These are phyloP conservation scores for Apteryx owenii DNA, from an alignment of 2,113 vertebrate genomes.

Conservation along the genomic window DNA sequence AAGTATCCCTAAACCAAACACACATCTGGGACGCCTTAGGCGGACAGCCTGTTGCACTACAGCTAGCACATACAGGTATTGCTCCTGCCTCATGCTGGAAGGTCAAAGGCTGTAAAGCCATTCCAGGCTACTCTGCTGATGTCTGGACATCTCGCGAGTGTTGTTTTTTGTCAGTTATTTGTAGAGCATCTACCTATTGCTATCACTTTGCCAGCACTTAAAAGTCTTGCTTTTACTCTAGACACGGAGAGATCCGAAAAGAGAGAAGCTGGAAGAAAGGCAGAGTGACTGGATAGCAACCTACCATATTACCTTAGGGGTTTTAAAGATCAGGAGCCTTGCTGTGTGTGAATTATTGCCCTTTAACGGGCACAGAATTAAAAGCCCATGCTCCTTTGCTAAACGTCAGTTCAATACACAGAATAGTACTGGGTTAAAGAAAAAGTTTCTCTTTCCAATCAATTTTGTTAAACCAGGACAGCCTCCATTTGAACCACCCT, in stretches of 20 bases:
- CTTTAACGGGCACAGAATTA: background rate
- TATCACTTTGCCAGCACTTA: background rate
- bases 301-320: background rate
- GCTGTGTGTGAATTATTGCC: background rate
- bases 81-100: background rate
- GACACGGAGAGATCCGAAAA: background rate
- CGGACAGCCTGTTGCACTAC: no score
- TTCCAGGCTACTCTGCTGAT: background rate
- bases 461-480: background rate
- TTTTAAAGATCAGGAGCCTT: background rate
- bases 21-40: background rate
- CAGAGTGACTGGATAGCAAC: background rate
- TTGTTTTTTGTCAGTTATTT: background rate
- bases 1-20: background rate
- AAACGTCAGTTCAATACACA: background rate
- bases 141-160: background rate
- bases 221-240: background rate
- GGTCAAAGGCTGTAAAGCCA: background rate
- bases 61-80: fast-evolving
- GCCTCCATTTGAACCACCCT: background rate
- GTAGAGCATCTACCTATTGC: background rate
- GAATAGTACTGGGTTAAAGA: background rate
- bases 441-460: constrained; percentile 24
- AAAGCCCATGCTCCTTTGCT: background rate
- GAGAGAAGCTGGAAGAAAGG: background rate